Conservation (phyloP, 2,113 vertebrate genomes). For the Thryonomys swinderianus region DNA sequence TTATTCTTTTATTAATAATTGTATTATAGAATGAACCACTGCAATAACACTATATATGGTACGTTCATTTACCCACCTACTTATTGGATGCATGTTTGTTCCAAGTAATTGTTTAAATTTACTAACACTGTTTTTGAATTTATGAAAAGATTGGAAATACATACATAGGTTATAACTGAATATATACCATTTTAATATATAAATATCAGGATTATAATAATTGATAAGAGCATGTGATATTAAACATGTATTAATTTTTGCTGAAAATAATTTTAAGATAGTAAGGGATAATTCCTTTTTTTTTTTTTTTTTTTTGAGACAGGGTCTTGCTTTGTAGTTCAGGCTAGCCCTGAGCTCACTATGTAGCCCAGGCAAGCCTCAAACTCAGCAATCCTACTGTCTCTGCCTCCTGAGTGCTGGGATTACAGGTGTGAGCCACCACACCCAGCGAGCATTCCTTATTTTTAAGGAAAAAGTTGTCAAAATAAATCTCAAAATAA, state of each 20-base stretch:
- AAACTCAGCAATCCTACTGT: no score
- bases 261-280: constrained; percentile 35
- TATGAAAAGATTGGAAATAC: not conserved
- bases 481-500: not conserved
- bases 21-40: not conserved
- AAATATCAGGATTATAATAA: not conserved
- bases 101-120: not conserved
- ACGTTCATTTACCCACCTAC: not conserved
- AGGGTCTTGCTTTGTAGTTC: no score
- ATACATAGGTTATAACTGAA: not conserved
- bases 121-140: not conserved
- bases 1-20: constrained; percentile 4
- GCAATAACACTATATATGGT: not conserved
- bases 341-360: no score
- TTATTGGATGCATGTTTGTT: not conserved
- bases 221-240: not conserved
- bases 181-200: not conserved
- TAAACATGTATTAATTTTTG: not conserved
- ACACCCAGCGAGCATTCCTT: not conserved
- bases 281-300: not conserved
- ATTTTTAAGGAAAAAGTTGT: not conserved
- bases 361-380: no score
- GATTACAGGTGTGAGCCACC: no score
- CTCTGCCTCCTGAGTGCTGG: no score
- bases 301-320: no score